These are phyloP conservation scores for Polyommatus iphigenia DNA, from an alignment of 2,888 invertebrate species.

Conservation along the genomic window DNA sequence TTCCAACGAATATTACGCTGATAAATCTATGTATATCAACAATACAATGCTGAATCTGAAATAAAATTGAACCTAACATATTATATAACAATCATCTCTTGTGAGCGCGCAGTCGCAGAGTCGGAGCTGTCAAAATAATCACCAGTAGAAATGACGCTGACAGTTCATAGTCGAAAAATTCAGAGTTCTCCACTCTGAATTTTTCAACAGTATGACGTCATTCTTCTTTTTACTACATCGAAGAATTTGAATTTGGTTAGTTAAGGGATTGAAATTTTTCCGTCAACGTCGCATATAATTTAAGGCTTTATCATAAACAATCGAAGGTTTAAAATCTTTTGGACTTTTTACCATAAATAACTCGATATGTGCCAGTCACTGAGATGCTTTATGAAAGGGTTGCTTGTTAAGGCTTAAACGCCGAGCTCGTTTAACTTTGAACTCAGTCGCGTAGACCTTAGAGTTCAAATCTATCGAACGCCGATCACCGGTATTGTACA, in stretches of 20 bases:
- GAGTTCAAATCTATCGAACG: not conserved
- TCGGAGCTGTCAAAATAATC: constrained; percentile 4
- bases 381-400: constrained; percentile 39
- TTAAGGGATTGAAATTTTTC: constrained; percentile 18
- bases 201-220: constrained; percentile 17
- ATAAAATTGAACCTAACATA: not conserved
- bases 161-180: not conserved
- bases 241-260: constrained; percentile 27
- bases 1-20: too few species aligned
- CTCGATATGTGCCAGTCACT: constrained; percentile 42
- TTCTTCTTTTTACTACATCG: not conserved
- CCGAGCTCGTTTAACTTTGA: not conserved
- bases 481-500: constrained; percentile 17
- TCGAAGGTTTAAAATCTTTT: constrained; percentile 7
- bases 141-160: not conserved
- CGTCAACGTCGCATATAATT: not conserved
- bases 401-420: constrained; percentile 37
- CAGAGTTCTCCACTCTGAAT: too few species aligned
- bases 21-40: too few species aligned
- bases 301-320: constrained; percentile 22
- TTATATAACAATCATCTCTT: not conserved
- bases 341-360: constrained; percentile 34
- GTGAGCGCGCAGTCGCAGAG: not conserved
- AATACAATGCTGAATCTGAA: not conserved
- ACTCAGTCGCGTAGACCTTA: not conserved